Evolutionary conservation across 2,888 invertebrate species (phyloP).

Genomic region (Rhorus exstirpatorius): DNA sequence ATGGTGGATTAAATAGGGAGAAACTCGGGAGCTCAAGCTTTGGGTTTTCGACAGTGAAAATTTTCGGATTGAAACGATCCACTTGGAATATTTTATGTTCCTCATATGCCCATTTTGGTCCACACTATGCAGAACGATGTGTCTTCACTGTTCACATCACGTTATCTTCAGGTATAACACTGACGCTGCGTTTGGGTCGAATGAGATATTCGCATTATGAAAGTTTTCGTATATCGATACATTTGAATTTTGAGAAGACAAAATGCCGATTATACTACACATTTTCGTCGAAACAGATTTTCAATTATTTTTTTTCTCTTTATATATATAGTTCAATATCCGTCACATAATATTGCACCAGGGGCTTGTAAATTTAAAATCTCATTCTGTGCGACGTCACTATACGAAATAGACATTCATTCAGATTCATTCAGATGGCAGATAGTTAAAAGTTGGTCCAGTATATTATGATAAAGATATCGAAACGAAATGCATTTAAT

Average conservation of each 20-base stretch:
- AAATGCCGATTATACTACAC: too few species aligned
- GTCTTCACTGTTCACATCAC: not conserved
- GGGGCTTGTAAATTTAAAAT: constrained; percentile 1
- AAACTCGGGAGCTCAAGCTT: not conserved
- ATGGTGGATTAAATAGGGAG: constrained; percentile 22
- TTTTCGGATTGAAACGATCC: constrained; percentile 9
- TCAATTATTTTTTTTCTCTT: not conserved
- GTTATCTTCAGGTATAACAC: too few species aligned
- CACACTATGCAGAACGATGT: not conserved
- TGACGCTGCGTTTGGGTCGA: too few species aligned
- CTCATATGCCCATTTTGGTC: not conserved
- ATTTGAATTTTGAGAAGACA: too few species aligned
- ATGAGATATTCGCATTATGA: too few species aligned
- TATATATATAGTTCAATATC: too few species aligned
- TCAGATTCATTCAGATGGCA: not conserved
- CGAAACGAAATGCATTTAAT: constrained; percentile 5
- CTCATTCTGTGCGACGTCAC: not conserved
- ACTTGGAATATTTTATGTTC: constrained; percentile 20
- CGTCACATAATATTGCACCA: not conserved
- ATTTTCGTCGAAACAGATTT: too few species aligned
- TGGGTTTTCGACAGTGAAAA: constrained; percentile 21
- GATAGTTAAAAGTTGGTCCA: constrained; percentile 29
- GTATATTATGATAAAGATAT: constrained; percentile 18
- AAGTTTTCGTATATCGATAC: too few species aligned
- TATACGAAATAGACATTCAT: constrained; percentile 5